Conservation (phyloP, 2,888 invertebrate genomes). For the Criorhina ranunculi region DNA sequence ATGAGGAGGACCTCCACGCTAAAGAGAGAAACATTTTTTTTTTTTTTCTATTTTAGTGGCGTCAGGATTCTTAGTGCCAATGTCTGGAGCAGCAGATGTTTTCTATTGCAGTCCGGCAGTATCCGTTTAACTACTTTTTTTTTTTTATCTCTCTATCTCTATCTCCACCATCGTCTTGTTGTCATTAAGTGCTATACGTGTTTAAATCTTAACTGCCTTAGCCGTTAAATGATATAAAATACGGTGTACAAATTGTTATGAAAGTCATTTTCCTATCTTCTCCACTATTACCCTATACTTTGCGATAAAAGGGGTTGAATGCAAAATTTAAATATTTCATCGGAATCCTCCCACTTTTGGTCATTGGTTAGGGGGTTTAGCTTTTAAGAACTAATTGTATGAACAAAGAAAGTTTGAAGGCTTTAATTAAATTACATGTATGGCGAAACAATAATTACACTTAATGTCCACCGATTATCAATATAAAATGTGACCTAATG, state of each 20-base stretch:
- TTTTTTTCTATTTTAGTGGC: constrained; percentile 9
- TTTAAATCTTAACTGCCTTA: too few species aligned
- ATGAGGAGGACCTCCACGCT: neutral
- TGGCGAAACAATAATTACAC: too few species aligned
- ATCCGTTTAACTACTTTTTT: neutral
- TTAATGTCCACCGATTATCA: too few species aligned
- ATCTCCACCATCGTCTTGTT: neutral
- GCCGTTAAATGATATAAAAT: neutral
- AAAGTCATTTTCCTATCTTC: constrained; percentile 6
- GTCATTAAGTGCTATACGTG: too few species aligned
- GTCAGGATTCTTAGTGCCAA: constrained; percentile 15
- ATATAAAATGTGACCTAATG: too few species aligned
- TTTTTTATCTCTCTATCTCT: neutral
- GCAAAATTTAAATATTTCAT: too few species aligned
- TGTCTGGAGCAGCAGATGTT: constrained; percentile 27
- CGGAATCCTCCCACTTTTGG: too few species aligned
- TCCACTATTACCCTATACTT: neutral
- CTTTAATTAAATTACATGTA: too few species aligned
- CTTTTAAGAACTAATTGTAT: too few species aligned
- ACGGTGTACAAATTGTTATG: constrained; percentile 16
- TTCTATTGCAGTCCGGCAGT: constrained; percentile 2
- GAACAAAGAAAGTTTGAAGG: too few species aligned
- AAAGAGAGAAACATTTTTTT: neutral
- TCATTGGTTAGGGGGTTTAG: too few species aligned
- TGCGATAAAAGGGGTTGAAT: neutral